Evolutionary conservation across 2,797 vertebrate genomes (phyloP), one percentile per base, ranked within the genome.

Genomic region (Falco cherrug): DNA sequence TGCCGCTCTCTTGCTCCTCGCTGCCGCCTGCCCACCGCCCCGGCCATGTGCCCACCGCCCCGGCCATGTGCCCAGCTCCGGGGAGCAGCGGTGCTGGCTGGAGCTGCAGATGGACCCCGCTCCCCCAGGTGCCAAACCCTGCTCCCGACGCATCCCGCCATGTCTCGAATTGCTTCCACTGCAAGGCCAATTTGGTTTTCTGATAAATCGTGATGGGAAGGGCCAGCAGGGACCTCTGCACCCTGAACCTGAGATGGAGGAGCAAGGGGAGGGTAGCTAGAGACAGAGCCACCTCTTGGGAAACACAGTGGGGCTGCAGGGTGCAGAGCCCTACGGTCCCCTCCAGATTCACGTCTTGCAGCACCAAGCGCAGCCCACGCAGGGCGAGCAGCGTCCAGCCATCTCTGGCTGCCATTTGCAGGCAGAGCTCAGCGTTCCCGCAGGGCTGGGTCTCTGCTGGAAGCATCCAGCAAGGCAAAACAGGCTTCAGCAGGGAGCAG

Each of bases 141-240:
- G 0, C 53, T 80, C 60, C 35, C 1, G 0, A 3, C 1, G 1
- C 37, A n/a, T 75, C 64, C 65, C 41, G 10, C 18, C 26, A 0
- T 13, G 26, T 10, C 24, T 68, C 26, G 14, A 71, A 13, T 13
- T 33, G 26, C 14, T 54, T 33, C 22, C 31, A 16, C 50, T 12
- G 18, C 47, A 39, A 56, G 41, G 4, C 1, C 6, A 19, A 16
- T 9, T 76, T 12, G 6, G 10, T 21, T 60, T 81, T 70, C 65
- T 24, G 6, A 22, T 15, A 56, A 26, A 54, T 3, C 8, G 18
- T 59, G 33, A 54, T n/a, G 37, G 26, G 16, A 77, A 86, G 41
- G 68, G 22, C 7, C 24, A 29, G 29, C 25, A 65, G 48, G 63
- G 29, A 45, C 6, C 10, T 64, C 56, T 51, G 21, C 22, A 9